Conservation (phyloP, 2,888 invertebrate species). For the Dynastes grantii region DNA sequence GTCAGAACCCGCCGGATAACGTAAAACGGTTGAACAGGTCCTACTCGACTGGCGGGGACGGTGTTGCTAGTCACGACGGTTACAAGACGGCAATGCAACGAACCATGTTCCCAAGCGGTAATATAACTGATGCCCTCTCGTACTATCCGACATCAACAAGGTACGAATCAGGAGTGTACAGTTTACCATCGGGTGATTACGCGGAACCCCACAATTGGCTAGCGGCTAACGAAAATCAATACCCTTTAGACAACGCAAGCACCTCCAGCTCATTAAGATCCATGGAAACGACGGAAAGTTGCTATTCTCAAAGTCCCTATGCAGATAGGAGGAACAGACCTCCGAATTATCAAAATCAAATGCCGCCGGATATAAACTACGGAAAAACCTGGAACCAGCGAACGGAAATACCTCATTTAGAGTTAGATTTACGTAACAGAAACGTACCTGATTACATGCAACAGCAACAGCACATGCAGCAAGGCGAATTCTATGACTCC, state of each 20-base stretch:
- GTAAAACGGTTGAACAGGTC: constrained; percentile 71
- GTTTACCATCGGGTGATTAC: constrained; percentile 73
- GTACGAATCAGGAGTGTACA: constrained; percentile 73
- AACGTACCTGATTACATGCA: constrained; percentile 72
- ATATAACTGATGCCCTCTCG: constrained; percentile 85
- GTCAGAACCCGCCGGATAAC: constrained; percentile 64
- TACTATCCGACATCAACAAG: constrained; percentile 85
- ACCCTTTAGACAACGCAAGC: constrained; percentile 72
- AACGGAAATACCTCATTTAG: constrained; percentile 69
- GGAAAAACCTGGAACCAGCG: constrained; percentile 65
- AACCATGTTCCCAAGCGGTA: constrained; percentile 80
- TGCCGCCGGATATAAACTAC: constrained; percentile 64
- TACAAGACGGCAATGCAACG: constrained; percentile 79
- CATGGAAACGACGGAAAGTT: constrained; percentile 73
- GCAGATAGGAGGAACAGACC: constrained; percentile 64
- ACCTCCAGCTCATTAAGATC: constrained; percentile 78
- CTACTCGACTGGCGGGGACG: constrained; percentile 74
- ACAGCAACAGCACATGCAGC: constrained; percentile 57
- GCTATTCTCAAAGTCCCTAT: constrained; percentile 70
- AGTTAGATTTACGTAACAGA: constrained; percentile 71
- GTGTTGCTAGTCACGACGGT: constrained; percentile 76
- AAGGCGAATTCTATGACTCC: constrained; percentile 71
- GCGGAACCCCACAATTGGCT: constrained; percentile 76
- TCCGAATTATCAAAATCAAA: constrained; percentile 54
- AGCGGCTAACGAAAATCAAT: constrained; percentile 64